Base-by-base conservation (phyloP, 1,140 invertebrate genomes). In the Formica exsecta region DNA sequence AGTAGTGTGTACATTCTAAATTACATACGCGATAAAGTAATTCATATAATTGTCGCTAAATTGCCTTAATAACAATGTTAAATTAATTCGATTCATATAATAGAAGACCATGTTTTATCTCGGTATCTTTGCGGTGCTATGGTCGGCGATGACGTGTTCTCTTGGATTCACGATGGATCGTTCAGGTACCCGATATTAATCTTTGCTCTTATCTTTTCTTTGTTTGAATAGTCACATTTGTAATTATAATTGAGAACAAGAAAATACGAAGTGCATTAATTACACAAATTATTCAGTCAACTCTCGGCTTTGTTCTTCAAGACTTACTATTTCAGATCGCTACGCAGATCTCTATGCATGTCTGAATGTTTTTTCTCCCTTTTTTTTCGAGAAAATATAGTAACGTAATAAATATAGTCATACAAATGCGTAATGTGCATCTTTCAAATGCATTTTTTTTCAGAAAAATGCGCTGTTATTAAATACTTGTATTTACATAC, bases 91-190 rank as follows among this genome's bases (percentile, higher is more conserved):
- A 38, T 70, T 29, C 3, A 51, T 51, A 51, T 51, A 71, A 16
- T 9, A 19, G n/a, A 59, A 44, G 1, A 13, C 4, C 7, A 81
- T 81, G 79, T 16, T 29, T 11, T 19, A 25, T 51, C 57, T 4
- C 7, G 77, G 66, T 59, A 44, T 81, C 4, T 22, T 61, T 11
- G 38, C 13, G 16, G 9, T 70, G 25, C 13, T 81, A 7, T 71
- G 79, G 48, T 81, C 79, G 66, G 16, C 44, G 38, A 44, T 81
- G 25, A 22, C 38, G 4, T 44, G 66, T 25, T 59, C 51, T 7
- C 16, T 73, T 38, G 79, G 66, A 29, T 81, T 81, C 8, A 73
- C 66, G 19, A 81, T 73, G 79, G 25, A 81, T 73, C 79, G 79
- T 44, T 71, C 79, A 73, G 79, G 79, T 81, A 71, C 0, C 25